Evolutionary conservation across 2,888 invertebrate species (phyloP), one percentile per base, ranked within the genome.

Genomic region (Dusona sp.): DNA sequence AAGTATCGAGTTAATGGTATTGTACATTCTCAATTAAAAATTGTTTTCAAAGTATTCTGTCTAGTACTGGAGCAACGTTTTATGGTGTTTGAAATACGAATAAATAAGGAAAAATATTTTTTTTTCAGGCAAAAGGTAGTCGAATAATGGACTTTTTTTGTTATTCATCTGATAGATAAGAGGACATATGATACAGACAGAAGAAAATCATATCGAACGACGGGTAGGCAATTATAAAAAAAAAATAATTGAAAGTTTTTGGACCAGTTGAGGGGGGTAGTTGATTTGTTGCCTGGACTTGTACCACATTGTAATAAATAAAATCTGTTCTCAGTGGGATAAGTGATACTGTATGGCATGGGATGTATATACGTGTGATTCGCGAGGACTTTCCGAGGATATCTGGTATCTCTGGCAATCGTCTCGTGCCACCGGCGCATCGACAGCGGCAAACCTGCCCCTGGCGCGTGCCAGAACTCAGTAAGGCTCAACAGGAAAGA

Each of bases 381-480:
- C 83, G 85, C 73, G 79, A 75, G 72, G 79, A 84, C 78, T 84
- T 72, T 74, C 64, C 87, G 85, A 86, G 88, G 87, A 88, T 89
- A 88, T 88, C 88, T 86, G 83, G 86, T 89, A 87, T 89, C 88
- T 89, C 80, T 57, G 80, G 78, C 85, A 45, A 75, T 82, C 75
- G 81, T 84, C 48, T 61, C 25, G 22, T 82, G 70, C 81, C 81
- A 72, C 80, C 36, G 70, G 82, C 68, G 57, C 72, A 80, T 57
- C 81, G 65, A 72, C 86, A 81, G 74, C 81, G 86, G 83, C 85
- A 79, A 89, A 88, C 88, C 88, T 88, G 88, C 86, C 85, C 72
- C 64, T 74, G 88, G 89, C 89, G 88, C 89, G 89, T 89, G 89
- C 88, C 89, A 80, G 81, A 84, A 82, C 85, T 84, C 86, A 65